Percentiles rank a stretch among this genome's conserved stretches.
Evolutionary conservation across 2,888 invertebrate species (phyloP).

Genomic region (Ophioninae sp.): DNA sequence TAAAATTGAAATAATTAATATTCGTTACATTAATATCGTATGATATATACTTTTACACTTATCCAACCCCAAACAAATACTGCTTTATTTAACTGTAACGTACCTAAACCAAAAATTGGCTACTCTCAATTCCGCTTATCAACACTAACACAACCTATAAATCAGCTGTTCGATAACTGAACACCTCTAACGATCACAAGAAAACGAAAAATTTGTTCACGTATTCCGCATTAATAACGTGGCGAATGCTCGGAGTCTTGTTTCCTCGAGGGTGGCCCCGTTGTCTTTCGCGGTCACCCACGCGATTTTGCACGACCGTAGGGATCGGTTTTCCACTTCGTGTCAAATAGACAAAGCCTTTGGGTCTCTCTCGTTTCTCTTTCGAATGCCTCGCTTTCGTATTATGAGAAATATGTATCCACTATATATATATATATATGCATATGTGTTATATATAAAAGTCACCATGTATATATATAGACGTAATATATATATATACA

Average conservation of each 20-base stretch:
- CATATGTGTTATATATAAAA: background rate
- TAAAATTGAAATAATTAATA: no score
- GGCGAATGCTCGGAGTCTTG: conserved; percentile 38
- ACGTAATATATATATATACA: background rate
- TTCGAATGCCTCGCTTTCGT: conserved; percentile 39
- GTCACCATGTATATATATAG: background rate
- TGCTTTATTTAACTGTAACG: no score
- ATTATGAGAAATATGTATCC: conserved; percentile 30
- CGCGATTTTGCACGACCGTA: conserved; percentile 48
- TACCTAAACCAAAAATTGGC: no score
- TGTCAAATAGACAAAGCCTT: conserved; percentile 57
- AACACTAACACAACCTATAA: no score
- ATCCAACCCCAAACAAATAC: no score
- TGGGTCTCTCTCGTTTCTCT: conserved; percentile 42
- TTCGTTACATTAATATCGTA: no score
- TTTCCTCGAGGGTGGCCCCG: conserved; percentile 52
- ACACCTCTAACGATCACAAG: no score
- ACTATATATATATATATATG: conserved; percentile 13
- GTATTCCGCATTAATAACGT: background rate
- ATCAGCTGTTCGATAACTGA: background rate
- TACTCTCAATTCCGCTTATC: no score
- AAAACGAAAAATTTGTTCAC: background rate
- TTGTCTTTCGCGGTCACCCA: conserved; percentile 45
- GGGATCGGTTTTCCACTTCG: conserved; percentile 34
- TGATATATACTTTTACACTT: no score